These are phyloP conservation scores for Bucco capensis DNA, from an alignment of 2,113 vertebrate genomes.

Conservation along the genomic window DNA sequence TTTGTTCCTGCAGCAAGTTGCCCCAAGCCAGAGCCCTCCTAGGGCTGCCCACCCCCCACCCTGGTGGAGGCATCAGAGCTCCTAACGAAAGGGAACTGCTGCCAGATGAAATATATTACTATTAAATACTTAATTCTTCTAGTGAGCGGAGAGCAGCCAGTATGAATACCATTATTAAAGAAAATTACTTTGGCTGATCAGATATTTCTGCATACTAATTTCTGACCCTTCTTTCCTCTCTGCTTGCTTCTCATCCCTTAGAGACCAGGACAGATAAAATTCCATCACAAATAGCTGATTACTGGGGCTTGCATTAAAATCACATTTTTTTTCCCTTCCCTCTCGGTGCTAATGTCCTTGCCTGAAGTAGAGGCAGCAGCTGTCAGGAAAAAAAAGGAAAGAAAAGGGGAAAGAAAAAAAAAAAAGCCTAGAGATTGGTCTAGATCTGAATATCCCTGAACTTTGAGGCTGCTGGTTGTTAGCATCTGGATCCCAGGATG, in stretches of 20 bases:
- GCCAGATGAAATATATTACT: conserved; percentile 89
- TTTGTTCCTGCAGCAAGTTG: background rate
- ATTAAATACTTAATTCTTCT: conserved; percentile 90
- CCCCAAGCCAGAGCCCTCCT: background rate
- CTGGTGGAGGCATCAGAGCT: conserved; percentile 73
- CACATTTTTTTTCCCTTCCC: conserved; percentile 65
- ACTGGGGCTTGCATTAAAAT: conserved; percentile 81
- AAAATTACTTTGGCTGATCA: conserved; percentile 91
- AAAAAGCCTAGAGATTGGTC: conserved; percentile 29
- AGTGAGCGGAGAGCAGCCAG: conserved; percentile 85
- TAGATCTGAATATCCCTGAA: conserved; percentile 48
- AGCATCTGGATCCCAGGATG: background rate
- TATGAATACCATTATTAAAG: conserved; percentile 91
- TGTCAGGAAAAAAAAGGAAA: conserved; percentile 4
- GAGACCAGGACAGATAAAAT: conserved; percentile 86
- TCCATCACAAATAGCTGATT: conserved; percentile 89
- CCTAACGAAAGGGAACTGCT: conserved; percentile 83
- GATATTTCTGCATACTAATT: conserved; percentile 93
- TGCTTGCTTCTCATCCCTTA: conserved; percentile 78
- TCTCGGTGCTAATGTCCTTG: conserved; percentile 73
- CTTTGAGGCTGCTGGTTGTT: background rate
- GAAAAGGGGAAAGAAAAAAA: background rate
- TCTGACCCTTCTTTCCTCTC: conserved; percentile 84
- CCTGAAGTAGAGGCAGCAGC: conserved; percentile 66
- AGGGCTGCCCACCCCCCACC: conserved; percentile 59